Evolutionary conservation across 1,140 invertebrate genomes (phyloP).

Genomic region (Hyphantria cunea): DNA sequence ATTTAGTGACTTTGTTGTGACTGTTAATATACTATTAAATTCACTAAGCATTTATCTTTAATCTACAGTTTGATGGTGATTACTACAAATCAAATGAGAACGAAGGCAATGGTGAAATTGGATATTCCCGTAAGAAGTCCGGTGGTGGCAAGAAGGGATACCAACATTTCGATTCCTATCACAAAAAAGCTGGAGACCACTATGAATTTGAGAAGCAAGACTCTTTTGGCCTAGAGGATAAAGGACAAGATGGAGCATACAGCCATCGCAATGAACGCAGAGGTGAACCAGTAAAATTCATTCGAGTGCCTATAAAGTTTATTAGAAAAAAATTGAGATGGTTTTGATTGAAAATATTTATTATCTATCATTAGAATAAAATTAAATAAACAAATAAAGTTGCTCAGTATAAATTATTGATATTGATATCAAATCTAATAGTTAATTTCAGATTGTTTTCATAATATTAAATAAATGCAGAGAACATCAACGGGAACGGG

Average conservation of each 20-base stretch:
- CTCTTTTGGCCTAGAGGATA: slow-evolving; percentile 79
- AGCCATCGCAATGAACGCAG: slow-evolving; percentile 63
- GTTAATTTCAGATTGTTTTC: too few relatives aligned
- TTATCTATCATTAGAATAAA: not conserved
- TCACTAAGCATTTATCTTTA: not conserved
- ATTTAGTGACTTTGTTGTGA: too few relatives aligned
- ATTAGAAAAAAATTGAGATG: slow-evolving; percentile 45
- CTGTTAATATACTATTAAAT: too few relatives aligned
- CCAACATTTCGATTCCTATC: slow-evolving; percentile 87
- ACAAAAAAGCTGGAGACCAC: slow-evolving; percentile 87
- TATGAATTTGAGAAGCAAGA: slow-evolving; percentile 87
- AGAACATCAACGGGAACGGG: too few relatives aligned
- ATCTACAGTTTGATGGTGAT: slow-evolving; percentile 37
- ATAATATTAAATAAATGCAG: too few relatives aligned
- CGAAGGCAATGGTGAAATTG: slow-evolving; percentile 85
- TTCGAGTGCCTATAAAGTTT: slow-evolving; percentile 49
- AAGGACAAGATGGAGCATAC: slow-evolving; percentile 51
- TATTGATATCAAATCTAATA: too few relatives aligned
- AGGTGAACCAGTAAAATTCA: slow-evolving; percentile 58
- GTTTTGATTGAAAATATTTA: slow-evolving; percentile 28
- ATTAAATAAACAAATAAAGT: not conserved
- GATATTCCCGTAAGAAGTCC: slow-evolving; percentile 84
- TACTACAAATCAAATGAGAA: slow-evolving; percentile 70
- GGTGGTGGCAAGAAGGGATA: slow-evolving; percentile 87
- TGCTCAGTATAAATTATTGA: too few relatives aligned